These are phyloP conservation scores for Pterobdella sp. DNA, from an alignment of 2,888 invertebrate genomes.

Conservation along the genomic window DNA sequence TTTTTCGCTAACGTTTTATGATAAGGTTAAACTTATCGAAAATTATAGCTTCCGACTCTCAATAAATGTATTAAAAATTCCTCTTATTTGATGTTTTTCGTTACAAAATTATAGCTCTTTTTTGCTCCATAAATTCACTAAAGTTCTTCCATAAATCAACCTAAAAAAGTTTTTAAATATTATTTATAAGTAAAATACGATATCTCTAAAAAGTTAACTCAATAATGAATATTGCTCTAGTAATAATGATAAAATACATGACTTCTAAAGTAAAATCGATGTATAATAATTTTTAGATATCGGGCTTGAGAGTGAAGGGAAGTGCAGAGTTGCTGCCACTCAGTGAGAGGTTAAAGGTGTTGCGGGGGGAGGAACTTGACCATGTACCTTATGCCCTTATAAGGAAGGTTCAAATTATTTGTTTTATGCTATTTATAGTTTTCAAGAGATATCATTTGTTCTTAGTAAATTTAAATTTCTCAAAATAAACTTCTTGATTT, in stretches of 20 bases:
- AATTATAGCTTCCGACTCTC: too few relatives aligned
- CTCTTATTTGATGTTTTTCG: too few relatives aligned
- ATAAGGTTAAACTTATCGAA: too few relatives aligned
- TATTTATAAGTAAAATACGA: too few relatives aligned
- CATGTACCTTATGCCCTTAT: slow-evolving; percentile 67
- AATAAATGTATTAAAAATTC: too few relatives aligned
- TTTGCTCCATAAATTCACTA: neutral
- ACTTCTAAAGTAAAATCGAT: neutral
- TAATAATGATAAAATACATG: neutral
- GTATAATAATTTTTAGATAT: neutral
- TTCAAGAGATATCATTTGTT: too few relatives aligned
- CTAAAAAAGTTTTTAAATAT: neutral
- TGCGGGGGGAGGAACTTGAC: slow-evolving; percentile 61
- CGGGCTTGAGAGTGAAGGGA: neutral
- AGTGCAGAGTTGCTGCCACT: slow-evolving; percentile 38
- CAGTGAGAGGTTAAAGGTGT: slow-evolving; percentile 59
- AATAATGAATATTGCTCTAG: neutral
- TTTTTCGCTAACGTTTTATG: too few relatives aligned
- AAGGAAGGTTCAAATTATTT: slow-evolving; percentile 59
- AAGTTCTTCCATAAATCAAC: too few relatives aligned
- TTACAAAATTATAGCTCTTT: too few relatives aligned
- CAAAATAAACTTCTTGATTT: neutral
- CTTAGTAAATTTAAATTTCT: too few relatives aligned
- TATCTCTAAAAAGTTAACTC: neutral
- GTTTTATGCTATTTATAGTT: too few relatives aligned